Conservation (phyloP, 2,797 vertebrate species). For the Channa striata region DNA sequence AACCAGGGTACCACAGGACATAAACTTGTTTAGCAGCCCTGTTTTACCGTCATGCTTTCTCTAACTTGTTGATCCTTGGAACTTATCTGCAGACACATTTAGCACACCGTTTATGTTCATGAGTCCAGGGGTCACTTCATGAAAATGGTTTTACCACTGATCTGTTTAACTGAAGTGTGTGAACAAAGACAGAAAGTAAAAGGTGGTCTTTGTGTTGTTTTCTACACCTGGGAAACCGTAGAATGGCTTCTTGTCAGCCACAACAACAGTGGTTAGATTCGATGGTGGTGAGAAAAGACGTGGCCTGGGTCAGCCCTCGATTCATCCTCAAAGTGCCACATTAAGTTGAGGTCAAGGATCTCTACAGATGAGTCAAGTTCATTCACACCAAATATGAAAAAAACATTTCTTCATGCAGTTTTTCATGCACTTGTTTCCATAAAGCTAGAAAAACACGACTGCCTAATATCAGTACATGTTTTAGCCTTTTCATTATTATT, state of each 20-base stretch:
- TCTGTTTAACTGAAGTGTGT: not conserved
- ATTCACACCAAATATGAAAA: constrained; percentile 26
- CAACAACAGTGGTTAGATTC: constrained; percentile 1
- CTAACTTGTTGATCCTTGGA: constrained; percentile 53
- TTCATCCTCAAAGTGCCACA: constrained; percentile 16
- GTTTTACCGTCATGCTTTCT: constrained; percentile 47
- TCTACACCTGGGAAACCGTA: too few species aligned
- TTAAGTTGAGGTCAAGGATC: constrained; percentile 21
- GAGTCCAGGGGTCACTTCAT: constrained; percentile 17
- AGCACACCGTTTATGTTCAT: constrained; percentile 47
- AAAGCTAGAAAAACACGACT: constrained; percentile 6
- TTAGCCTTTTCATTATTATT: not conserved
- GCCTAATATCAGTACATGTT: not conserved
- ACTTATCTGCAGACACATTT: constrained; percentile 47
- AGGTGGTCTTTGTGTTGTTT: not conserved
- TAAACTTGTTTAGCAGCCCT: constrained; percentile 46
- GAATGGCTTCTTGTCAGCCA: not conserved
- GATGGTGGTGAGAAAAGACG: constrained; percentile 12
- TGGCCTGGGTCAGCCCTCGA: constrained; percentile 8
- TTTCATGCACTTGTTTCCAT: not conserved
- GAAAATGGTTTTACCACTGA: constrained; percentile 10
- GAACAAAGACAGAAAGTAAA: not conserved
- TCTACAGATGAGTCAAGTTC: constrained; percentile 5
- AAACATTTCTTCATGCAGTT: constrained; percentile 4
- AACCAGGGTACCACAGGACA: constrained; percentile 10